A percentile compares a stretch with the other conserved stretches of the same genome.
Conservation (phyloP, 2,113 vertebrate genomes). For the Leiothrix lutea region DNA sequence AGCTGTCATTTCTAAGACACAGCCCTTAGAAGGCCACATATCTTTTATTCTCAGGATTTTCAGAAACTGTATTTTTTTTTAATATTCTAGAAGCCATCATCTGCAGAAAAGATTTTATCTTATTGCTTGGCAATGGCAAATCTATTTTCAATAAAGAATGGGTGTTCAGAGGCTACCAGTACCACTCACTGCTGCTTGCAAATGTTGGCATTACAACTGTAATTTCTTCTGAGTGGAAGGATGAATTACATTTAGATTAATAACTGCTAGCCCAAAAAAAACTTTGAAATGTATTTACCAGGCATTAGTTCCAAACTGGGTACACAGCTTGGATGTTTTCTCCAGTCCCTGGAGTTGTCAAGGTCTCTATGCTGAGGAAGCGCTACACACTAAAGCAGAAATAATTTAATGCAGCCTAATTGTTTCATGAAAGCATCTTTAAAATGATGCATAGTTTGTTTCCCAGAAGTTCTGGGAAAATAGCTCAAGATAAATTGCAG, state of each 20-base stretch:
- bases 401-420: conserved; percentile 7
- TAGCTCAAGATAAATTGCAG: background rate
- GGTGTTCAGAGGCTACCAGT: background rate
- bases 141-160: conserved; percentile 29
- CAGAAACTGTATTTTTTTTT: background rate
- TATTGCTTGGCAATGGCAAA: background rate
- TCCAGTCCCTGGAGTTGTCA: background rate
- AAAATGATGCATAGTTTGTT: background rate
- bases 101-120: conserved; percentile 20
- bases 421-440: conserved; percentile 16
- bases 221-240: background rate
- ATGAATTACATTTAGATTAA: conserved; percentile 30
- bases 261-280: background rate
- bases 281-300: background rate
- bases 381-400: background rate
- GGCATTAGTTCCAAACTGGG: background rate
- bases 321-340: background rate
- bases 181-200: conserved; percentile 15
- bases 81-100: background rate
- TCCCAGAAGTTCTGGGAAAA: background rate
- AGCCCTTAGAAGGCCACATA: background rate
- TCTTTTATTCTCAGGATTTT: background rate
- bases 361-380: background rate
- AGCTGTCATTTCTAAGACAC: conserved; percentile 17
- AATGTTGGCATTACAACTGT: background rate